A percentile compares a stretch with the other conserved stretches of the same genome.
These are phyloP conservation scores for Scaptomyza polygonia DNA, from an alignment of 2,888 invertebrate genomes.

Conservation along the genomic window DNA sequence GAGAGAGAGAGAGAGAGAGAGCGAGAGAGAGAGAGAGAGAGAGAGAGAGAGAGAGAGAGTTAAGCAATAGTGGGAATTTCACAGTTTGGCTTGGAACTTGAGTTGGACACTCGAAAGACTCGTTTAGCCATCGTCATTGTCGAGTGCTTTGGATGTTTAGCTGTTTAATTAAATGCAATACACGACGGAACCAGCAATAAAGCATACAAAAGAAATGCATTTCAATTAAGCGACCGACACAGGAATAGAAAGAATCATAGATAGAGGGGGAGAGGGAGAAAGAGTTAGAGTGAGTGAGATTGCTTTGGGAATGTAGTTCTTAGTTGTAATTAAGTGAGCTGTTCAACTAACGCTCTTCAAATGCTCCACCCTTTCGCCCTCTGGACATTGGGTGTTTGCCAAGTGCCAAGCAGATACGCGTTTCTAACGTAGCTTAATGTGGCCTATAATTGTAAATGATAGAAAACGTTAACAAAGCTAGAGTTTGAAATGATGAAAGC, in stretches of 20 bases:
- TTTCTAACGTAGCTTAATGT: conserved; percentile 14
- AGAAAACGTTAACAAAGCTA: background rate
- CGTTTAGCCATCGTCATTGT: conserved; percentile 41
- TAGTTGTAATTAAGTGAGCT: conserved; percentile 53
- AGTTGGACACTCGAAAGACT: conserved; percentile 11
- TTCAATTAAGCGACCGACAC: conserved; percentile 50
- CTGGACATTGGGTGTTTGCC: conserved; percentile 12
- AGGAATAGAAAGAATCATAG: background rate
- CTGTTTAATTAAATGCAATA: conserved; percentile 65
- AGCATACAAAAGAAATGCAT: conserved; percentile 57
- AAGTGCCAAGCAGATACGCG: conserved; percentile 31
- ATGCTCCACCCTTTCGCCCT: background rate
- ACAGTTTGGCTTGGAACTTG: conserved; percentile 28
- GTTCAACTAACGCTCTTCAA: conserved; percentile 33
- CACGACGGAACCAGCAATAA: conserved; percentile 32
- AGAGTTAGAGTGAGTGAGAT: background rate
- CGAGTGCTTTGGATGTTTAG: conserved; percentile 56
- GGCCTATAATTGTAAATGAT: conserved; percentile 11
- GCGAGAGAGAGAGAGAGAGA: too few relatives aligned
- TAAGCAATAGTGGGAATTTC: conserved; percentile 33
- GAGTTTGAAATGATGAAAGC: background rate
- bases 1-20: background rate
- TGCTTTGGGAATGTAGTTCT: conserved; percentile 8
- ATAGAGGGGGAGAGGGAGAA: too few relatives aligned
- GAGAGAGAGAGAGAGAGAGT: too few relatives aligned